Percentiles rank a stretch among this genome's conserved stretches.
Conservation (phyloP, 2,797 vertebrate genomes). For the Chelon labrosus region DNA sequence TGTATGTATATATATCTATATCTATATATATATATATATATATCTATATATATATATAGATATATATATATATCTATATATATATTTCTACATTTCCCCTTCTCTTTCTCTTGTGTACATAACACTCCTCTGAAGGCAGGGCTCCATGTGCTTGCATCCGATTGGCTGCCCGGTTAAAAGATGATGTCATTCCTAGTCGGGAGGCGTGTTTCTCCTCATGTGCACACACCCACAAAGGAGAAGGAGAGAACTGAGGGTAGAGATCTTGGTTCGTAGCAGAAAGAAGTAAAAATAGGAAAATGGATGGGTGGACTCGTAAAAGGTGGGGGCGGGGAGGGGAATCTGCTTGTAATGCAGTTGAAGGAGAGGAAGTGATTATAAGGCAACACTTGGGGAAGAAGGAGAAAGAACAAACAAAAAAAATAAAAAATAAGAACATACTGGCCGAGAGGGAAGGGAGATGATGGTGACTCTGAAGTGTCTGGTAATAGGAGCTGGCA, state of each 20-base stretch:
- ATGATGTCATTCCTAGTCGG: constrained; percentile 87
- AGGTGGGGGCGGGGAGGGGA: too few species aligned
- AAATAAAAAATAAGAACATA: neutral
- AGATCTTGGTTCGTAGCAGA: constrained; percentile 55
- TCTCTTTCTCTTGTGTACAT: constrained; percentile 87
- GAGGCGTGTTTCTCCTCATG: constrained; percentile 54
- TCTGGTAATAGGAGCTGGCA: constrained; percentile 45
- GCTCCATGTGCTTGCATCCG: constrained; percentile 81
- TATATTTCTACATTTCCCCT: constrained; percentile 67
- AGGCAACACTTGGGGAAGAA: neutral
- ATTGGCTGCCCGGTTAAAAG: constrained; percentile 84
- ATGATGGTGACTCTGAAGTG: constrained; percentile 29
- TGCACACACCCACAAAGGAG: constrained; percentile 35
- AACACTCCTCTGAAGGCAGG: constrained; percentile 85
- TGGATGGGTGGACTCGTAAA: too few species aligned
- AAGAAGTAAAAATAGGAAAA: constrained; percentile 34
- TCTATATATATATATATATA: neutral
- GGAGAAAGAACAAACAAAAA: neutral
- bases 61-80: neutral
- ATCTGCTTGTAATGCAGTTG: too few species aligned
- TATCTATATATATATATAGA: constrained; percentile 21
- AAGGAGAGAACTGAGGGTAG: constrained; percentile 46
- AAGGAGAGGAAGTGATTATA: neutral
- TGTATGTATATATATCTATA: neutral
- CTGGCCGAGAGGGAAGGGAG: constrained; percentile 16